Percentiles rank a stretch among this genome's conserved stretches.
Evolutionary conservation across 2,797 vertebrate genomes (phyloP).

Genomic region (Mormyrops attenuatus): DNA sequence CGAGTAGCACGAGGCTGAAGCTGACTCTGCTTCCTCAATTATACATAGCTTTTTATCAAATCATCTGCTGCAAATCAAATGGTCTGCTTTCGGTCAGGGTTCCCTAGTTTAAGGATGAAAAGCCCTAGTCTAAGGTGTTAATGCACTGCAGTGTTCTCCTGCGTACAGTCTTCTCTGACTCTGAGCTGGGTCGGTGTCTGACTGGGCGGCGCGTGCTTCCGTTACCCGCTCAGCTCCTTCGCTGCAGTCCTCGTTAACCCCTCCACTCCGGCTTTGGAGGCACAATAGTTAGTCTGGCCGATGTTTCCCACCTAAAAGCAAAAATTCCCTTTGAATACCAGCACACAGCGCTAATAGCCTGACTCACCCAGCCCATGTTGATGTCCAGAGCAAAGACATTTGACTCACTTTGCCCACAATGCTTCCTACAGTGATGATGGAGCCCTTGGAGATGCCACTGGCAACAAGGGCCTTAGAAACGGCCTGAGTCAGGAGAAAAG

Average conservation of each 20-base stretch:
- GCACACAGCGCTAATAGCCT: not conserved
- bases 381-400: not conserved
- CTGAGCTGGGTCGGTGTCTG: not conserved
- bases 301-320: constrained; percentile 72
- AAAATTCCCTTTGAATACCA: not conserved
- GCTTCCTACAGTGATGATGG: constrained; percentile 81
- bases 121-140: not conserved
- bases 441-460: constrained; percentile 64
- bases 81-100: not conserved
- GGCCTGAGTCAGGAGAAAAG: constrained; percentile 75
- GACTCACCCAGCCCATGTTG: not conserved
- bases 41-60: not conserved
- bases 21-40: not conserved
- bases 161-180: not conserved
- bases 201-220: not conserved
- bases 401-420: constrained; percentile 76
- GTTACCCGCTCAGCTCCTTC: constrained; percentile 77
- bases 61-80: not conserved
- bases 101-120: not conserved
- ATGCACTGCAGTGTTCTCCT: not conserved
- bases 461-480: constrained; percentile 72
- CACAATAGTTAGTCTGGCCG: constrained; percentile 74
- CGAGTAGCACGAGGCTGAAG: not conserved
- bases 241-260: constrained; percentile 72
- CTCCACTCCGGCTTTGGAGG: constrained; percentile 81